phyloP scores from a whole-genome alignment of 2,113 vertebrate species.

The Lophotis ruficrista region DNA sequence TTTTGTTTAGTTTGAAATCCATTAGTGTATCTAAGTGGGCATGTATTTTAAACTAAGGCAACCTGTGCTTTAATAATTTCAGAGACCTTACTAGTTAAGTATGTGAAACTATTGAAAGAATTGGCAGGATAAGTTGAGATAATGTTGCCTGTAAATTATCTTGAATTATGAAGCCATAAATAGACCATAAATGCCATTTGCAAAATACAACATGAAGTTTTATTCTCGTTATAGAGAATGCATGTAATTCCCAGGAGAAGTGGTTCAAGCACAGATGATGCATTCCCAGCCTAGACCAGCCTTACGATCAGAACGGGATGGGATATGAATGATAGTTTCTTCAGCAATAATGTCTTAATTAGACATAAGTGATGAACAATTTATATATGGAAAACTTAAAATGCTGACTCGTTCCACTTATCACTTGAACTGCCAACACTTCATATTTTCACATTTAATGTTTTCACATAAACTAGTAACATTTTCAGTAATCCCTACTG shows the following conservation, averaged over 20 bases:
- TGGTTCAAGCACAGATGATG: neutral
- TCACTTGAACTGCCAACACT: neutral
- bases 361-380: neutral
- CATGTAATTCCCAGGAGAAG: neutral
- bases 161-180: neutral
- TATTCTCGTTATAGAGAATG: neutral
- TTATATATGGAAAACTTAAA: neutral
- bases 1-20: neutral
- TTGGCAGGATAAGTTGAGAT: neutral
- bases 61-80: neutral
- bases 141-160: neutral
- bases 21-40: neutral
- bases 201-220: neutral
- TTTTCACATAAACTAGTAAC: neutral
- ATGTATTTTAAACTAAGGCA: neutral
- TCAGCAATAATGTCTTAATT: neutral
- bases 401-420: neutral
- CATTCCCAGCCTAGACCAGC: neutral
- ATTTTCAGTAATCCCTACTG: neutral
- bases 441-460: neutral
- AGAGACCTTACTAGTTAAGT: neutral
- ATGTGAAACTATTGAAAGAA: neutral
- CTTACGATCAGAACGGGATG: neutral
- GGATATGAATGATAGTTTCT: neutral
- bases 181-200: neutral